Evolutionary conservation across 2,797 vertebrate species (phyloP).

Genomic region (Rhinogobio ventralis): DNA sequence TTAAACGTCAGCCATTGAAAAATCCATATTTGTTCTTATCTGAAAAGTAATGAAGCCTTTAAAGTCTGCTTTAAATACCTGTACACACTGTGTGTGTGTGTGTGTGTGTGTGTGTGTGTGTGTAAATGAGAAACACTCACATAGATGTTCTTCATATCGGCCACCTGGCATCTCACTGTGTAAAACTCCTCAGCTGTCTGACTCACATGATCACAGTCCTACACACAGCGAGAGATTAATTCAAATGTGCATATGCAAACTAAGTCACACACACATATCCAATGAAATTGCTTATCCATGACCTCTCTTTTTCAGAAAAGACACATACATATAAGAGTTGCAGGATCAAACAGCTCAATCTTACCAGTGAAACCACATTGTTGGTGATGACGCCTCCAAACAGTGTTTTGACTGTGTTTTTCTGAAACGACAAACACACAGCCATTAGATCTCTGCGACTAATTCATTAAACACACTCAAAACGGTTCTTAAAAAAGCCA

Average conservation of each 20-base stretch:
- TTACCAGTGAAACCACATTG: conserved; percentile 98
- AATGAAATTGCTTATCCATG: neutral
- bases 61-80: neutral
- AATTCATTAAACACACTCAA: neutral
- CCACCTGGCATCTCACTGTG: conserved; percentile 97
- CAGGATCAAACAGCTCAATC: conserved; percentile 58
- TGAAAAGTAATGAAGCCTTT: neutral
- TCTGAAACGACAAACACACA: conserved; percentile 75
- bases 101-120: neutral
- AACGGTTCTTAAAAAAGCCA: neutral
- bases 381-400: conserved; percentile 99
- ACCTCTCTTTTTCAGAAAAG: neutral
- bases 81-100: neutral
- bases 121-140: conserved; percentile 78
- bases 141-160: conserved; percentile 99
- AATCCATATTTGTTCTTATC: neutral
- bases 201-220: conserved; percentile 99
- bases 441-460: neutral
- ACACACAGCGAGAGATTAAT: conserved; percentile 27
- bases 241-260: neutral
- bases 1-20: neutral
- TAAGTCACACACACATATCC: conserved; percentile 20
- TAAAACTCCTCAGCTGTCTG: conserved; percentile 99
- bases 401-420: conserved; percentile 98
- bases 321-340: neutral